A percentile compares a stretch with the other conserved stretches of the same genome.
Evolutionary conservation across 2,113 vertebrate species (phyloP).

Genomic region (Oostethus manadensis): DNA sequence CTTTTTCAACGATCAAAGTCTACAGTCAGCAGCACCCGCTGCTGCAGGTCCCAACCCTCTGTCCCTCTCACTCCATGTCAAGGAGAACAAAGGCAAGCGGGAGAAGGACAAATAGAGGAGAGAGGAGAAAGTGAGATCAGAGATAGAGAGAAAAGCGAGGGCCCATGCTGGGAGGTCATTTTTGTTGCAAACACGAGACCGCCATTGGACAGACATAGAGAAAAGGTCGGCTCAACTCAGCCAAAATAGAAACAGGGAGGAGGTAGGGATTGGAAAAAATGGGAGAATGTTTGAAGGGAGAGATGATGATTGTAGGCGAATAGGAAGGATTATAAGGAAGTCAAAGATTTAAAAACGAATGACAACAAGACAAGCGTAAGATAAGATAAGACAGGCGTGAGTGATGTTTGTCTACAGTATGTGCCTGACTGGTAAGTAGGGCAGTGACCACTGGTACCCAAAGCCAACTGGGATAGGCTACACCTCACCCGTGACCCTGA

Average conservation of each 20-base stretch:
- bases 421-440: no score
- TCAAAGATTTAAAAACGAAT: background rate
- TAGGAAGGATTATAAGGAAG: conserved; percentile 22
- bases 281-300: conserved; percentile 21
- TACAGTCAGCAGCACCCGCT: conserved; percentile 44
- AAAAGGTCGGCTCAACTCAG: conserved; percentile 43
- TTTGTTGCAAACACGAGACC: conserved; percentile 53
- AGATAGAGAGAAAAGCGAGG: conserved; percentile 31
- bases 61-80: conserved; percentile 48
- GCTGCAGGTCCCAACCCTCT: conserved; percentile 57
- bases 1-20: conserved; percentile 65
- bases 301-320: conserved; percentile 1
- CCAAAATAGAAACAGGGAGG: conserved; percentile 36
- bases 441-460: no score
- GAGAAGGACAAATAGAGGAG: conserved; percentile 52
- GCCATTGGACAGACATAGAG: conserved; percentile 40
- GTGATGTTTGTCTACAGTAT: no score
- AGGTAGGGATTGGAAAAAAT: conserved; percentile 43
- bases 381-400: background rate
- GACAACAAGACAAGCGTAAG: conserved; percentile 1
- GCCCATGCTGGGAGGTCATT: conserved; percentile 53
- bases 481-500: no score
- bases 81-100: conserved; percentile 56
- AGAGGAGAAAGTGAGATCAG: conserved; percentile 39
- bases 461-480: no score